These are phyloP conservation scores for Formica exsecta DNA, from an alignment of 1,140 invertebrate species.

Conservation along the genomic window DNA sequence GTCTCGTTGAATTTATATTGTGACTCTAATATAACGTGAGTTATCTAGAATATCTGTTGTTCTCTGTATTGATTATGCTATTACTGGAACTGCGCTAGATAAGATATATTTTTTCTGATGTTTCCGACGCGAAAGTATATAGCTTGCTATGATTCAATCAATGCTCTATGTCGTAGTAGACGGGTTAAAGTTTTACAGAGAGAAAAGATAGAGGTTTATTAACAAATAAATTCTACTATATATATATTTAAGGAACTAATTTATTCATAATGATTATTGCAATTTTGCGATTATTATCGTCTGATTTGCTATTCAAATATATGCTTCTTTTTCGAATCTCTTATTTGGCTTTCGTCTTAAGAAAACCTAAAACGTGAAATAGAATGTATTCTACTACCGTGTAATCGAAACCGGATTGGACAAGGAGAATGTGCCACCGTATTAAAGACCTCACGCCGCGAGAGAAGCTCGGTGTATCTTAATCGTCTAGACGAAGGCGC, in stretches of 20 bases:
- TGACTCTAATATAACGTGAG: neutral
- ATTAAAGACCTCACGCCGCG: conserved; percentile 56
- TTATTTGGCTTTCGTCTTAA: neutral
- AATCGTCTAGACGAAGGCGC: conserved; percentile 65
- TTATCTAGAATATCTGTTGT: conserved; percentile 29
- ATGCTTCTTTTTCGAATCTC: neutral
- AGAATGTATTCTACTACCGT: conserved; percentile 52
- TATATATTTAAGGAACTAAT: neutral
- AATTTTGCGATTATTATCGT: neutral
- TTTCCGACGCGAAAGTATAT: neutral
- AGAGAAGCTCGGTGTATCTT: conserved; percentile 59
- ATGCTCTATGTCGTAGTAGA: neutral
- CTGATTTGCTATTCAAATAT: neutral
- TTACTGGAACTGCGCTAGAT: conserved; percentile 31
- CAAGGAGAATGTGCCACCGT: conserved; percentile 61
- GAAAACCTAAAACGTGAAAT: conserved; percentile 11
- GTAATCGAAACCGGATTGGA: conserved; percentile 73
- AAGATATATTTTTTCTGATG: conserved; percentile 17
- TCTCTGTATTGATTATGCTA: conserved; percentile 34
- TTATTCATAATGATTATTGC: neutral
- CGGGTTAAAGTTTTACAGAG: neutral
- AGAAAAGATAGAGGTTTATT: neutral
- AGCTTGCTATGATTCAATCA: neutral
- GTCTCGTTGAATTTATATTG: conserved; percentile 16
- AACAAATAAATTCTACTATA: neutral